Base-by-base conservation (phyloP, 2,113 vertebrate species). In the Andinoacara biseriatus region DNA sequence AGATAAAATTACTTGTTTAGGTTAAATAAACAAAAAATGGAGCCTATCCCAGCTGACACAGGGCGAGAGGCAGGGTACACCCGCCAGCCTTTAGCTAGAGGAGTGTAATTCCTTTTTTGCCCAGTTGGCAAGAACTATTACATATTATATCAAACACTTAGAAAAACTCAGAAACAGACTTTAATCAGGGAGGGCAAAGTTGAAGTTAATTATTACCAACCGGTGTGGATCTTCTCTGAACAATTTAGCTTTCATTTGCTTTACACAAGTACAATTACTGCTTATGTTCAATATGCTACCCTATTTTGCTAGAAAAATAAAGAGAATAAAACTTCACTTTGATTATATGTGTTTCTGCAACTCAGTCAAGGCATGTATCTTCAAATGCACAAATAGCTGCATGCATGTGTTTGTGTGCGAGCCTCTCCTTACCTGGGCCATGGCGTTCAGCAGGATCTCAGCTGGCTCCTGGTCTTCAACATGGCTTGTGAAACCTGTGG, bases 401-500 rank as follows among this genome's bases (percentile, higher is more conserved):
- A 38, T 9, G 24, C 38, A 57, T 61, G 40, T 54, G 56, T 82
- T 46, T 74, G 74, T 38, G 54, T 49, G 33, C 18, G 31, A 9
- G 76, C 40, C 7, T 79, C 8, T 72, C 49, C 90, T 94, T 67
- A 94, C 93, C 93, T 93, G 89, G 58, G 88, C 80, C 91, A 94
- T 94, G 78, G 65, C 88, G 24, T 91, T 93, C 86, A 94, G 89
- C 81, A 63, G 75, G 74, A 86, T 78, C 63, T 22, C 0, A 13
- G 22, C 46, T 85, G 77, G 40, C 22, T 83, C 69, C 63, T 62
- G 77, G 56, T 90, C 76, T 52, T 82, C 86, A 76, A 61, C 90
- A 93, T 92, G 86, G 67, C 76, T 86, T 60, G 60, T 46, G 20
- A 69, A 88, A 79, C 56, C 43, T 63, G 74, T 24, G 10, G 15